A percentile compares a stretch with the other conserved stretches of the same genome.
phyloP scores from a whole-genome alignment of 2,797 vertebrate species.

The Periparus ater region DNA sequence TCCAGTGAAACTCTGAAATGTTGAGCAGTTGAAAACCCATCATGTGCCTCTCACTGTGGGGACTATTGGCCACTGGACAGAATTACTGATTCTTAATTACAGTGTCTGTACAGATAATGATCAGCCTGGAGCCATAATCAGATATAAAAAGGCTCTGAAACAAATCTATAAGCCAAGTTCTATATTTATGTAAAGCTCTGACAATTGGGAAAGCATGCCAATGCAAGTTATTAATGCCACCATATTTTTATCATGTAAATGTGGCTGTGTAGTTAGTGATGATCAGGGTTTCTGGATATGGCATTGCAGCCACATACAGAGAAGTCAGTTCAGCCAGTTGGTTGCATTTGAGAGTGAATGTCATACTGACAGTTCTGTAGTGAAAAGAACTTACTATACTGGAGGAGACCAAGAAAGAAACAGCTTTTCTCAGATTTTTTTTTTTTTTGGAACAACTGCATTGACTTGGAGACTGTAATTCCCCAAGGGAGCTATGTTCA shows the following conservation, averaged over 20 bases:
- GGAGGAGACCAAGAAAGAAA: slow-evolving; percentile 7
- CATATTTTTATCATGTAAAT: neutral
- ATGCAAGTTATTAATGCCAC: neutral
- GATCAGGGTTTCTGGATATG: neutral
- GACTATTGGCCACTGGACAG: neutral
- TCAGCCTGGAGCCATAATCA: neutral
- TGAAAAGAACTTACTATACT: neutral
- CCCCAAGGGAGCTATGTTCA: neutral
- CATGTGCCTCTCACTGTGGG: neutral
- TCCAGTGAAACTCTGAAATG: neutral
- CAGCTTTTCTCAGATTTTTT: neutral
- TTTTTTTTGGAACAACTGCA: neutral
- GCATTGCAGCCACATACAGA: neutral
- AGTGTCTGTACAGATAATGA: neutral
- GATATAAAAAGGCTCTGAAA: slow-evolving; percentile 17
- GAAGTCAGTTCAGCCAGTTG: neutral
- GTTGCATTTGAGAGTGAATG: neutral
- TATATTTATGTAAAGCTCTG: neutral
- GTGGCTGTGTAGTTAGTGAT: neutral
- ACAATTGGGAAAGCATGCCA: neutral
- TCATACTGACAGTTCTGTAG: neutral
- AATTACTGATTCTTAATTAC: slow-evolving; percentile 1
- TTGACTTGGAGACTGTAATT: slow-evolving; percentile 7
- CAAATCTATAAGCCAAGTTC: neutral
- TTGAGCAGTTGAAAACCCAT: neutral